These are phyloP conservation scores for Epistrophella euchroma DNA, from an alignment of 2,888 invertebrate species.

Conservation along the genomic window DNA sequence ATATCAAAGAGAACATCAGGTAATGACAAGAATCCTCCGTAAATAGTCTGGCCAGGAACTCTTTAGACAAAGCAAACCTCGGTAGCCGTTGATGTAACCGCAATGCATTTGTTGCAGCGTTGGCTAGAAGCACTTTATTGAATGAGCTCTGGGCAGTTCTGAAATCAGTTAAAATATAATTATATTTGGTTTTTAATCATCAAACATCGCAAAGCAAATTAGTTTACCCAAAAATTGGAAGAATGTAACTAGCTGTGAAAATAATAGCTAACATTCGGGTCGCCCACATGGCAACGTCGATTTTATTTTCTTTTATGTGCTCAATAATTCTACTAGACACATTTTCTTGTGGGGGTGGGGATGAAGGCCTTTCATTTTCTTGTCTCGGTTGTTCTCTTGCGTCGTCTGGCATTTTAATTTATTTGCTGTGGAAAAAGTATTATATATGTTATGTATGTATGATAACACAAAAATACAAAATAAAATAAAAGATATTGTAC, in stretches of 20 bases:
- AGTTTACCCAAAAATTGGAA: conserved; percentile 95
- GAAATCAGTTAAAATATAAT: conserved; percentile 77
- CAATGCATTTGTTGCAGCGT: conserved; percentile 97
- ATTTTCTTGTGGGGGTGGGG: conserved; percentile 75
- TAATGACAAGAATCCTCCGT: conserved; percentile 98
- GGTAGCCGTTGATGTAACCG: conserved; percentile 97
- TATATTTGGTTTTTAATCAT: not conserved
- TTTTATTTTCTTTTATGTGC: conserved; percentile 92
- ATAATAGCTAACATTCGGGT: conserved; percentile 93
- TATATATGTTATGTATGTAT: no score
- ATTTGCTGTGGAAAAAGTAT: not conserved
- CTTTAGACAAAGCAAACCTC: conserved; percentile 90
- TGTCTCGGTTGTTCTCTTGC: conserved; percentile 46
- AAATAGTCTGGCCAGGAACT: conserved; percentile 92
- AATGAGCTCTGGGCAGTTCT: conserved; percentile 92
- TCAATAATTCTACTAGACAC: conserved; percentile 85
- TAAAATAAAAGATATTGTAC: no score
- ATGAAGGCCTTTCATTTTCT: conserved; percentile 65
- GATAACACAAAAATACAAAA: no score
- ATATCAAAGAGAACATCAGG: conserved; percentile 96
- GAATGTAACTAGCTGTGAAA: conserved; percentile 92
- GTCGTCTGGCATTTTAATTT: conserved; percentile 52
- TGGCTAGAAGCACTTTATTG: conserved; percentile 95
- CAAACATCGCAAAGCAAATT: not conserved
- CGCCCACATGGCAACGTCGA: conserved; percentile 94